Percentiles rank a stretch among this genome's conserved stretches.
Evolutionary conservation across 30 jellyfish, hydroid and myxozoan species (phyloP).

Genomic region (Hydra vulgaris): DNA sequence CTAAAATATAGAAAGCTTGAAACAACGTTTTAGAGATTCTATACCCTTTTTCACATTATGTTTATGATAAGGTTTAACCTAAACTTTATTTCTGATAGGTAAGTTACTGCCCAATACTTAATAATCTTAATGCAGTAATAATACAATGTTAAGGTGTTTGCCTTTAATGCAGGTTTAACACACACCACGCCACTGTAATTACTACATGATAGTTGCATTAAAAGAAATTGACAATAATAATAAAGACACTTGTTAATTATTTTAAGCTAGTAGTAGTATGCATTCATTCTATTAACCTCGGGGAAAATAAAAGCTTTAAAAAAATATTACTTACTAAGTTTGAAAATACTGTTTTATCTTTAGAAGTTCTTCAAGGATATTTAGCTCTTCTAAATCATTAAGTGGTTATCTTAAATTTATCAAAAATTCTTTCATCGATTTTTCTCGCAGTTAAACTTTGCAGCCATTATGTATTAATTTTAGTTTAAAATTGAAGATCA

Average conservation of each 20-base stretch:
- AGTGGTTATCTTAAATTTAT: neutral
- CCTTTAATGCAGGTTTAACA: neutral
- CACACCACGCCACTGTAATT: neutral
- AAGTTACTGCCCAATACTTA: neutral
- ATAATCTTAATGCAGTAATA: neutral
- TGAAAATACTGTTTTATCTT: neutral
- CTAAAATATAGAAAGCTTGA: too few species aligned
- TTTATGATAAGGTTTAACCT: neutral
- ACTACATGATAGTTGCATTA: too few species aligned
- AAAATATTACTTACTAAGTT: neutral
- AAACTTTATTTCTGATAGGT: neutral
- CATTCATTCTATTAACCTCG: too few species aligned
- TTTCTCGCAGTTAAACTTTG: neutral
- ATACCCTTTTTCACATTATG: neutral
- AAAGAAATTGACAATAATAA: too few species aligned
- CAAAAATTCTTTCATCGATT: neutral
- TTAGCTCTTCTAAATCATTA: too few species aligned
- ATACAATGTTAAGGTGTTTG: neutral
- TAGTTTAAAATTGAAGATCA: neutral
- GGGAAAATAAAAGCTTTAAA: neutral
- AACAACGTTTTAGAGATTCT: neutral
- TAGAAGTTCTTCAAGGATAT: neutral
- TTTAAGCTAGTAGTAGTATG: too few species aligned
- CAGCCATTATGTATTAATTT: neutral
- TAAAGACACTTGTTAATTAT: too few species aligned